A percentile compares a stretch with the other conserved stretches of the same genome.
These are phyloP conservation scores for Poeciliopsis turrubarensis DNA, from an alignment of 2,113 vertebrate genomes.

Conservation along the genomic window DNA sequence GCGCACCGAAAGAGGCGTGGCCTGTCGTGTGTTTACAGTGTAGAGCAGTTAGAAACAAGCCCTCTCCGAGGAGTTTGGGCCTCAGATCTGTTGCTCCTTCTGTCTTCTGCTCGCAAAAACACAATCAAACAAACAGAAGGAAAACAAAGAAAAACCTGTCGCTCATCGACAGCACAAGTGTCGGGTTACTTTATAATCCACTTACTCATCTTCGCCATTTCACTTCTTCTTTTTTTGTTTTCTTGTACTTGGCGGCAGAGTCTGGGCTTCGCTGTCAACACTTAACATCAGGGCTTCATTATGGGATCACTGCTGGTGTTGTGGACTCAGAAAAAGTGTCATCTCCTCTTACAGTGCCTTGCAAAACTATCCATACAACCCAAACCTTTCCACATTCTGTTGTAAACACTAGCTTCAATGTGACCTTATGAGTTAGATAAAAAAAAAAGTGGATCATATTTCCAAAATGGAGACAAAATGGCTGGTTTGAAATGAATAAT, in stretches of 20 bases:
- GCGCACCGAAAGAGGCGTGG: conserved; percentile 72
- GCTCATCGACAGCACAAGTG: conserved; percentile 1
- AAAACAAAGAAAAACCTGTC: conserved; percentile 10
- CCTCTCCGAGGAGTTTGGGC: conserved; percentile 63
- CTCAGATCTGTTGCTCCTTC: conserved; percentile 53
- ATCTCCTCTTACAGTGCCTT: conserved; percentile 30
- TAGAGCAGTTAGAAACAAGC: conserved; percentile 72
- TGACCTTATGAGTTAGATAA: neutral
- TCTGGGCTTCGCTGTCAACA: conserved; percentile 53
- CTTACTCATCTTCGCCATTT: neutral
- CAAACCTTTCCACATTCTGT: neutral
- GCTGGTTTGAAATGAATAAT: neutral
- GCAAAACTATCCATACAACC: no score
- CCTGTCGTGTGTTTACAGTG: conserved; percentile 73
- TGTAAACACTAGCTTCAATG: neutral
- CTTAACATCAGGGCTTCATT: conserved; percentile 56
- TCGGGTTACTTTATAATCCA: conserved; percentile 1
- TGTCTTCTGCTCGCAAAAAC: conserved; percentile 44
- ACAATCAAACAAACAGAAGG: conserved; percentile 47
- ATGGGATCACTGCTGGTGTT: conserved; percentile 34
- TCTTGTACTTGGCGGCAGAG: conserved; percentile 38
- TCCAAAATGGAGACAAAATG: no score
- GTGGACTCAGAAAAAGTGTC: conserved; percentile 41
- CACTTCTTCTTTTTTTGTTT: neutral
- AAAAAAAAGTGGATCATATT: neutral